Evolutionary conservation across 2,888 invertebrate genomes (phyloP), one percentile per base, ranked within the genome.

Genomic region (Drosophila niveifrons): DNA sequence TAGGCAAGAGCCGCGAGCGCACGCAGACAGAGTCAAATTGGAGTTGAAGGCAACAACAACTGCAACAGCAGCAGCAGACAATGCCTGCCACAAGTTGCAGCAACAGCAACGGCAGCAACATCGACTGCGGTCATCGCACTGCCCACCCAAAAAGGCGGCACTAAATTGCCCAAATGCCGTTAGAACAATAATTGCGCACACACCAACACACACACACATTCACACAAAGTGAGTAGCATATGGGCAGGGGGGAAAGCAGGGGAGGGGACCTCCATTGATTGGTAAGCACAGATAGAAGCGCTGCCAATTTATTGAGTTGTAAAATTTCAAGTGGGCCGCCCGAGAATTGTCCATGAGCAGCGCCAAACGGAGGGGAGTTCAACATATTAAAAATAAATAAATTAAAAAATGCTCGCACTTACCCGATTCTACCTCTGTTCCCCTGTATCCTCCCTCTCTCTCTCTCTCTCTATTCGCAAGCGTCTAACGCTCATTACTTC

Each of bases 351-450:
- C 56, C 13, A 15, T 15, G 23, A 18, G 34, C 18, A 47, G 31
- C 36, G 34, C 31, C 50, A 41, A 48, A 17, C n/a, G 8, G 23
- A 6, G 56, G 7, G 18, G 36, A 8, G 18, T 8, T 15, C 51
- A 67, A 66, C 88, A 72, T 89, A 88, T 84, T 84, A 84, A 84
- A 84, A 82, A 82, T 82, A 84, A 84, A 84, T 84, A 89, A 84
- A 88, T 88, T 82, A 72, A 71, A 80, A 75, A 66, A 48, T 50
- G 29, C 23, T 52, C 43, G 10, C 10, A 13, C 28, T 18, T 28
- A 1, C 17, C 39, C 39, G 13, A 41, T 3, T 2, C 39, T n/a
- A 13, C 31, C 6, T 23, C 31, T 0, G 36, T 39, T 10, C 13
- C 52, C 36, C 53, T 11, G n/a, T n/a, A n/a, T n/a, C n/a, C n/a